Conservation (phyloP, 2,797 vertebrate species). For the Cichlasoma orientale region DNA sequence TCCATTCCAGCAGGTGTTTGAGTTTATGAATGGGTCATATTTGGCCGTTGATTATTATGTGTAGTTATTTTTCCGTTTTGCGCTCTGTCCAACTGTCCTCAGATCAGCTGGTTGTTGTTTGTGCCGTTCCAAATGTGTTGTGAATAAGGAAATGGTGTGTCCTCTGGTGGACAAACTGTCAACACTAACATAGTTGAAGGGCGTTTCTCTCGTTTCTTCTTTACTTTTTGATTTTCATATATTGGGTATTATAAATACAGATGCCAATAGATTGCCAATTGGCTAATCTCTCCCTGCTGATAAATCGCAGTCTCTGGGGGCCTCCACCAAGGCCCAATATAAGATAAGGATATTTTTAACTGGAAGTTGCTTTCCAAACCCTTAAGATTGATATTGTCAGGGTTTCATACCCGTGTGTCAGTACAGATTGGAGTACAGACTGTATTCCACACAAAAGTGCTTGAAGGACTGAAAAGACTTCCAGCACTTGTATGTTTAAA, state of each 20-base stretch:
- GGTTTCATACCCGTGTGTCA: not conserved
- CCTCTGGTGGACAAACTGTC: too few species aligned
- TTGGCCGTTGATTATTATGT: constrained; percentile 7
- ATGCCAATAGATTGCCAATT: not conserved
- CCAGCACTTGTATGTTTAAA: too few species aligned
- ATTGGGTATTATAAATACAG: not conserved
- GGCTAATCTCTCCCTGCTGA: not conserved
- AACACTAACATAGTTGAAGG: not conserved
- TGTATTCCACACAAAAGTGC: too few species aligned
- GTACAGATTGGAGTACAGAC: not conserved
- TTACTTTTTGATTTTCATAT: not conserved
- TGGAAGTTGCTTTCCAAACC: not conserved
- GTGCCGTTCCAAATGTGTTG: too few species aligned
- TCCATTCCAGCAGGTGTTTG: constrained; percentile 26
- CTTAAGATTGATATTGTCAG: not conserved
- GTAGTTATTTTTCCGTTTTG: not conserved
- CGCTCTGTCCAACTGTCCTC: not conserved
- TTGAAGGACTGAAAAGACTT: too few species aligned
- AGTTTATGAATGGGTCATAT: constrained; percentile 10
- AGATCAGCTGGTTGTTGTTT: too few species aligned
- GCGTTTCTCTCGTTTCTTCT: not conserved
- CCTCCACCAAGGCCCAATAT: not conserved
- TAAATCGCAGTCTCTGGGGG: not conserved
- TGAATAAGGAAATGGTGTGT: too few species aligned
- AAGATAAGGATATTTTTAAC: not conserved